These are phyloP conservation scores for Limnephilus lunatus DNA, from an alignment of 2,888 invertebrate species.

Conservation along the genomic window DNA sequence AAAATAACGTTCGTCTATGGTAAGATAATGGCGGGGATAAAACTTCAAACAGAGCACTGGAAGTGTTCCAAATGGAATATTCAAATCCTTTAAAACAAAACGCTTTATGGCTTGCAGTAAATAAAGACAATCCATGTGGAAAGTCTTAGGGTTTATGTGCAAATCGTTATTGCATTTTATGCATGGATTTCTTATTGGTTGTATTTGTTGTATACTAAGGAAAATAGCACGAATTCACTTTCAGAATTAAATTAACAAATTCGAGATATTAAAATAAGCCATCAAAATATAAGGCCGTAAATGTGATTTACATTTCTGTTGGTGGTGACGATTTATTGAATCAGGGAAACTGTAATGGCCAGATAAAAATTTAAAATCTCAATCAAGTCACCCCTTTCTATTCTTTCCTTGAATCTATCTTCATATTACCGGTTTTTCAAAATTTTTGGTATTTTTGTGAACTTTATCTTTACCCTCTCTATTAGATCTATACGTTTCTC, in stretches of 20 bases:
- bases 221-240: not conserved
- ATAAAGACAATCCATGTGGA: slow-evolving; percentile 52
- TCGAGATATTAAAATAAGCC: not conserved
- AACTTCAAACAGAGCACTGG: slow-evolving; percentile 58
- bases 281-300: too few species aligned
- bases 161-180: not conserved
- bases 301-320: too few species aligned
- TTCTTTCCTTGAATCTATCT: too few species aligned
- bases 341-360: too few species aligned
- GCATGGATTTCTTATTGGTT: not conserved
- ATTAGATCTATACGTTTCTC: too few species aligned
- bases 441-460: too few species aligned
- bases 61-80: slow-evolving; percentile 62
- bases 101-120: slow-evolving; percentile 59
- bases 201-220: not conserved
- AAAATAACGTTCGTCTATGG: slow-evolving; percentile 50
- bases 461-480: too few species aligned
- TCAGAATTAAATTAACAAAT: not conserved
- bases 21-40: slow-evolving; percentile 60
- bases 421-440: too few species aligned
- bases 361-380: too few species aligned
- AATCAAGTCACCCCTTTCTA: too few species aligned
- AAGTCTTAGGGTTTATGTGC: slow-evolving; percentile 37
- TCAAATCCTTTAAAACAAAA: slow-evolving; percentile 63
- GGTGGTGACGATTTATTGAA: too few species aligned